Evolutionary conservation across 2,888 invertebrate genomes (phyloP).

Genomic region (Lydus trimaculatus): DNA sequence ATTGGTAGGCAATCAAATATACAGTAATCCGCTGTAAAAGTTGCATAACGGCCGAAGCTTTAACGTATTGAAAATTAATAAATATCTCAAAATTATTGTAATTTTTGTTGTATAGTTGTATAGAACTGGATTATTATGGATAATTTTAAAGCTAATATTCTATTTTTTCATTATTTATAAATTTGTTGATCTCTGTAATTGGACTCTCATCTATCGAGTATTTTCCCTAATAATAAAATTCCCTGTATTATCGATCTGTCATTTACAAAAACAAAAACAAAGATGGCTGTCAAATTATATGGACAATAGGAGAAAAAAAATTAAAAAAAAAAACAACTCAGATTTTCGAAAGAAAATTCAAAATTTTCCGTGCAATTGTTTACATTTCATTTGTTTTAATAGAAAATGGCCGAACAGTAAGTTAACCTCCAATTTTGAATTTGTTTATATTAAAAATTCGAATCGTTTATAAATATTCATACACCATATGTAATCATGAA

Average conservation of each 20-base stretch:
- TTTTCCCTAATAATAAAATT: background rate
- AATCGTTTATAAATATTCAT: slow-evolving; percentile 17
- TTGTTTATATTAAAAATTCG: background rate
- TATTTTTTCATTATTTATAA: too few species aligned
- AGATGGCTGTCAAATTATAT: slow-evolving; percentile 16
- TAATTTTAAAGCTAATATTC: too few species aligned
- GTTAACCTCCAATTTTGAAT: slow-evolving; percentile 4
- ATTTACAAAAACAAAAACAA: background rate
- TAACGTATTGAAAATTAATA: too few species aligned
- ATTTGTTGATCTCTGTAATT: too few species aligned
- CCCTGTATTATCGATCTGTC: slow-evolving; percentile 1
- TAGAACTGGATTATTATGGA: too few species aligned
- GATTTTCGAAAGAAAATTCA: slow-evolving; percentile 18
- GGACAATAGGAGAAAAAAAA: slow-evolving; percentile 16
- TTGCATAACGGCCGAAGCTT: too few species aligned
- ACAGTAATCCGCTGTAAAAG: too few species aligned
- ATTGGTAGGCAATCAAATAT: too few species aligned
- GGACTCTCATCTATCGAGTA: background rate
- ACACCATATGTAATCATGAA: background rate
- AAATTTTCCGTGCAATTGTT: slow-evolving; percentile 26
- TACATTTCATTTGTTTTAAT: slow-evolving; percentile 1
- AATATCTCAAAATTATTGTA: too few species aligned
- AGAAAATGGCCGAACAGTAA: slow-evolving; percentile 29
- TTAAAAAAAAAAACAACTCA: slow-evolving; percentile 21
- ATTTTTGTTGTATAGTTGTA: too few species aligned